Conservation (phyloP, 2,888 invertebrate species). For the Tetanocera ferruginea region DNA sequence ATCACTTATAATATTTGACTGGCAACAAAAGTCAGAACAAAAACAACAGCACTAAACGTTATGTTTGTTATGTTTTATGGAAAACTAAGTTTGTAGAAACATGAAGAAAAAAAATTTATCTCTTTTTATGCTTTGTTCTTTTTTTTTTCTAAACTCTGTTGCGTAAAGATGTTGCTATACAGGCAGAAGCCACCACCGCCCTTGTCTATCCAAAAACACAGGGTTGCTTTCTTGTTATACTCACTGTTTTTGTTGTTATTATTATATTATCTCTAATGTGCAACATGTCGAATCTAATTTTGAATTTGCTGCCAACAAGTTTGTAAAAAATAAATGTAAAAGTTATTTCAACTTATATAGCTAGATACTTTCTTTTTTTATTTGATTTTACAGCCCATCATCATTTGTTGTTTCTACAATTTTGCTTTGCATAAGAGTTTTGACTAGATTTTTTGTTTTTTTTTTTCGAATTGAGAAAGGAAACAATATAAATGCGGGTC, state of each 20-base stretch:
- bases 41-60: too few relatives aligned
- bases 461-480: not conserved
- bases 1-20: not conserved
- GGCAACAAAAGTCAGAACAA: too few relatives aligned
- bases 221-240: not conserved
- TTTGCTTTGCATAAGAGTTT: not conserved
- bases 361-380: too few relatives aligned
- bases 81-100: conserved; percentile 43
- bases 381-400: conserved; percentile 20
- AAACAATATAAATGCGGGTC: too few relatives aligned
- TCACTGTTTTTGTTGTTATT: conserved; percentile 8
- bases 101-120: conserved; percentile 54
- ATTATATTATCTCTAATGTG: conserved; percentile 47
- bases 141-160: not conserved
- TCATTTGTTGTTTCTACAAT: not conserved
- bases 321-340: conserved; percentile 42
- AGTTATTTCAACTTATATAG: conserved; percentile 43
- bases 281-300: conserved; percentile 52
- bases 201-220: too few relatives aligned
- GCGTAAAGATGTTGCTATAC: too few relatives aligned
- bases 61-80: too few relatives aligned
- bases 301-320: conserved; percentile 1
- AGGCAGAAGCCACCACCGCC: too few relatives aligned
- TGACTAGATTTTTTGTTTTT: not conserved
- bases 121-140: conserved; percentile 31